These are phyloP conservation scores for Tamandua tetradactyla DNA, from an alignment of 2,797 vertebrate species.

Conservation along the genomic window DNA sequence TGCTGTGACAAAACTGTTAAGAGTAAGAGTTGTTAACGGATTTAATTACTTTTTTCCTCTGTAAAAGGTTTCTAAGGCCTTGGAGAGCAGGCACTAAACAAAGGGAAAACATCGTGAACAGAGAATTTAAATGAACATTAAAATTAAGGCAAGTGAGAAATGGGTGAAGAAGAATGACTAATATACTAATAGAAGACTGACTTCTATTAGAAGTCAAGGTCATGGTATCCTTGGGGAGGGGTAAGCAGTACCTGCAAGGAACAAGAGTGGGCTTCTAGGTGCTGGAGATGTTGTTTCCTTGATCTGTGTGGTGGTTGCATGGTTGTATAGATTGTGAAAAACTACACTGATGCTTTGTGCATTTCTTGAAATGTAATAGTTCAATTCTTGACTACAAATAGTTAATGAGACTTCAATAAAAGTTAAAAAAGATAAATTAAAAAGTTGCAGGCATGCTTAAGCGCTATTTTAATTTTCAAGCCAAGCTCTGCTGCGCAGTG, in stretches of 20 bases:
- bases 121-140: conserved; percentile 3
- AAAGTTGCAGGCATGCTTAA: neutral
- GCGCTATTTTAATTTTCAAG: neutral
- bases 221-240: neutral
- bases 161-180: too few species aligned
- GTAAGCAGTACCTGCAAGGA: neutral
- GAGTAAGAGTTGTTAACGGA: conserved; percentile 13
- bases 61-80: neutral
- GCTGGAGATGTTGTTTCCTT: neutral
- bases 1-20: conserved; percentile 22
- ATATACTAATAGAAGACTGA: too few species aligned
- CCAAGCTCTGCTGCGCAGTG: neutral
- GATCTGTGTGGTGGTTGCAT: neutral
- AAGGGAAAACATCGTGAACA: neutral
- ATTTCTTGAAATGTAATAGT: neutral
- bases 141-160: neutral
- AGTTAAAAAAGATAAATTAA: neutral
- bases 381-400: conserved; percentile 14
- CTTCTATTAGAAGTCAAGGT: neutral
- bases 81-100: neutral
- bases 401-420: neutral
- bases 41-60: neutral
- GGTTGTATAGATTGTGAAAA: neutral
- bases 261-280: neutral
- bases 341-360: neutral